phyloP scores from a whole-genome alignment of 2,113 vertebrate genomes.

The Malurus elegans region DNA sequence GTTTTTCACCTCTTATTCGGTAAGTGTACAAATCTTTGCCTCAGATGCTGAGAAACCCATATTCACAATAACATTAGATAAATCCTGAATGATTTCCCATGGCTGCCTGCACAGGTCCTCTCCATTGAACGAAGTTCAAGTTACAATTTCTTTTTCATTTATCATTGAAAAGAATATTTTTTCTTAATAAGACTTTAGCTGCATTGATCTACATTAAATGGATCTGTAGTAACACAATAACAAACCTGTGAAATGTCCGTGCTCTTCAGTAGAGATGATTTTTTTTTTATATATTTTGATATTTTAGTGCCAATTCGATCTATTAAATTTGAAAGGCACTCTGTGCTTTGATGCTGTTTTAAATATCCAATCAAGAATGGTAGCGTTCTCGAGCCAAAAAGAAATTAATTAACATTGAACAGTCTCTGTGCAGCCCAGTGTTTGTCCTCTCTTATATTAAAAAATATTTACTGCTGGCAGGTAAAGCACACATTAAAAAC shows the following conservation, averaged over 20 bases:
- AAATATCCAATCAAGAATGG: not conserved
- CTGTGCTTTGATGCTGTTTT: not conserved
- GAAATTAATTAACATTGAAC: not conserved
- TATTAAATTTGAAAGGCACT: not conserved
- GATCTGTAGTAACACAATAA: not conserved
- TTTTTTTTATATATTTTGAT: not conserved
- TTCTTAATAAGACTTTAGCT: not conserved
- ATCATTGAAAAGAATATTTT: not conserved
- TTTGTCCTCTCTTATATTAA: not conserved
- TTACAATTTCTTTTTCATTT: not conserved
- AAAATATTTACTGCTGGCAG: not conserved
- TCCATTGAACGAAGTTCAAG: not conserved
- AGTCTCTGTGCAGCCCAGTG: not conserved
- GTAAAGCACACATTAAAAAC: not conserved
- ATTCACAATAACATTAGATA: not conserved
- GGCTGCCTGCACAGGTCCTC: not conserved
- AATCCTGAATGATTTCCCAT: not conserved
- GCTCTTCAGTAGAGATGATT: not conserved
- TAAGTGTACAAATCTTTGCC: not conserved
- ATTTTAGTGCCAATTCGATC: not conserved
- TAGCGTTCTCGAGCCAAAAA: not conserved
- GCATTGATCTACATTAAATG: not conserved
- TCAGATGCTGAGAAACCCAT: not conserved
- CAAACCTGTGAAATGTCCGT: not conserved
- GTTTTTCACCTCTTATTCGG: not conserved